Evolutionary conservation across 37 sponge, comb jelly and placozoan species (phyloP), one percentile per base, ranked within the genome.

Genomic region (Crambe crambe): DNA sequence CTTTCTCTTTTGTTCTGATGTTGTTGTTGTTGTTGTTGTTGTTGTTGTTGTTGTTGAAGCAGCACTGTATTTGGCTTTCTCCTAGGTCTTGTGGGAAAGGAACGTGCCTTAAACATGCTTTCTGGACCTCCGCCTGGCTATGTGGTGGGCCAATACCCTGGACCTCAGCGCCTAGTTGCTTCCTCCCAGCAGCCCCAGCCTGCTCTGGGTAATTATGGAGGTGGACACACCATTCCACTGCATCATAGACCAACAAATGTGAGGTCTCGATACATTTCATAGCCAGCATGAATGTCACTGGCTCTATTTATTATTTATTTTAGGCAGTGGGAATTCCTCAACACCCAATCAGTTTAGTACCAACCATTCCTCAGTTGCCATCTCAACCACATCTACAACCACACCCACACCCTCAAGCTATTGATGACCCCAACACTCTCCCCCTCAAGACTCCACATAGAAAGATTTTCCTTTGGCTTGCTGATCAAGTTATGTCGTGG

Each of bases 391-490:
- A n/a, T n/a, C n/a, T n/a, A n/a, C n/a, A n/a, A n/a, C n/a, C n/a
- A n/a, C n/a, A n/a, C n/a, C n/a, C n/a, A 34, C 74, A 12, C 10
- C 58, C 51, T 31, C 42, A 32, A 63, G 18, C 54, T 2, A 59
- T 36, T 43, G n/a, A 29, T 0, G 43, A 61, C 25, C 58, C 72
- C 42, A 58, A 27, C 54, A 23, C 44, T 25, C 75, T 79, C 40
- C 85, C 75, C 12, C 42, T 36, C 69, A 42, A 72, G 23, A 12
- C 27, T 15, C 74, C 74, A 9, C 23, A 23, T 5, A 29, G 37
- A 37, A 70, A 21, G 15, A 72, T 70, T 23, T 75, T 76, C 51
- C 68, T 84, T 21, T 80, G 85, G 85, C 79, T 89, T 23, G 56
- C 62, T 23, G 56, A 63, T 17, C 29, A 61, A 6, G 35, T 89